phyloP scores from a whole-genome alignment of 1,140 invertebrate genomes.

The Drosophila arawakana region DNA sequence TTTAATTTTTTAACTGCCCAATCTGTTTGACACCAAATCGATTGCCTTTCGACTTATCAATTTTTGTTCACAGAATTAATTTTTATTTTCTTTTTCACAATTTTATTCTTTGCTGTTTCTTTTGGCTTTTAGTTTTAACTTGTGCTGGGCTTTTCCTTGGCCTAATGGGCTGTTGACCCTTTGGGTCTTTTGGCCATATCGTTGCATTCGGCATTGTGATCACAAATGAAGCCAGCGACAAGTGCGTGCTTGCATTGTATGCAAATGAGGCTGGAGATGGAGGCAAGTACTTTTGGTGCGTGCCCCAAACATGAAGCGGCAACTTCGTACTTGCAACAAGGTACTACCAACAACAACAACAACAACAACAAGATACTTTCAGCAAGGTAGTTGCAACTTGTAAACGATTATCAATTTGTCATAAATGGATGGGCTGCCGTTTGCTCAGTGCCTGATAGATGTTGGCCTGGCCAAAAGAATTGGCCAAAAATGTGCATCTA shows the following conservation, averaged over 20 bases:
- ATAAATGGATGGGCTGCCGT: conserved; percentile 70
- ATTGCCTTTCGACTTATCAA: too few relatives aligned
- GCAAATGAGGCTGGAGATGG: conserved; percentile 54
- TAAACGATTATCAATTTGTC: conserved; percentile 82
- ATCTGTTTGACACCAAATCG: too few relatives aligned
- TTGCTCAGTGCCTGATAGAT: conserved; percentile 64
- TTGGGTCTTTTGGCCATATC: conserved; percentile 45
- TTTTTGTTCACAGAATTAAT: too few relatives aligned
- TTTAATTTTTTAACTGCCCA: too few relatives aligned
- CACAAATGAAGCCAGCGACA: conserved; percentile 32
- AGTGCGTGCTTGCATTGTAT: conserved; percentile 67
- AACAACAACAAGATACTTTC: conserved; percentile 34
- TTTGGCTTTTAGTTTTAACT: background rate
- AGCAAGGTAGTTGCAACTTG: conserved; percentile 46
- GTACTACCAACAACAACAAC: background rate
- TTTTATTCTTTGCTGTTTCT: background rate
- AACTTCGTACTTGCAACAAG: background rate
- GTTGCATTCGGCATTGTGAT: conserved; percentile 26
- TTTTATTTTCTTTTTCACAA: background rate
- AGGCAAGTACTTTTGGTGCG: conserved; percentile 59
- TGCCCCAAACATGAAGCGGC: conserved; percentile 58
- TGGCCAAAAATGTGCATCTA: conserved; percentile 63
- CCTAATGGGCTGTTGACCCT: background rate
- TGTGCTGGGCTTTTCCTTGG: background rate
- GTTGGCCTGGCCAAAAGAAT: conserved; percentile 31